Evolutionary conservation across 2,888 invertebrate genomes (phyloP), one percentile per base, ranked within the genome.

Genomic region (Colostygia pectinataria): DNA sequence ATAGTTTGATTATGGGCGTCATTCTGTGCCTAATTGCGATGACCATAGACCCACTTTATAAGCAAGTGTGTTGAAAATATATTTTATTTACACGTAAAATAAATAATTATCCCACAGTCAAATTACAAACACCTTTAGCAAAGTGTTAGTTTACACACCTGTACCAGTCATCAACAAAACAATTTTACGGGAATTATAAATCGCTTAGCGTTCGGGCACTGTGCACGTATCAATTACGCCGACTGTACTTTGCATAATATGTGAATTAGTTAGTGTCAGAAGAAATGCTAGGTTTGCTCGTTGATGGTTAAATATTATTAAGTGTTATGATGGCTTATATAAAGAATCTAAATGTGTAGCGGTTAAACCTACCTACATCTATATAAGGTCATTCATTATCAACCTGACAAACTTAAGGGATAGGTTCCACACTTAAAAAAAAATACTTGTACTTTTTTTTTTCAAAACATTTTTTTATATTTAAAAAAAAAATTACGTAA

Each of bases 181-280:
- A 64, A 71, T 72, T 70, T 68, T 53, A 64, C 62, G 55, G 59
- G 42, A 60, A 69, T 71, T 66, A 71, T 60, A 66, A 61, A 59
- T 60, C 65, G 59, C 62, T 60, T 61, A 59, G 48, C 47, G 32
- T 51, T 45, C 37, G 20, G 32, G 39, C 48, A 51, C 45, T 55
- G 52, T 50, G 40, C 53, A 49, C 54, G 51, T 65, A 68, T 65
- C 66, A 67, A 67, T 71, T 68, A 67, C 54, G 29, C 15, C 29
- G 51, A 44, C 38, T 52, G 48, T 50, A 54, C 50, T 62, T 65
- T 57, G 53, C 68, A 70, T 71, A 66, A 66, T 63, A 60, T 59
- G 31, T 47, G 18, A 51, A 70, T 69, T 58, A 57, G 57, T 71
- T 53, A 50, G 43, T 52, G 65, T 58, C 57, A 34, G 47, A 25